Percentiles rank a stretch among this genome's conserved stretches.
Evolutionary conservation across 2,113 vertebrate genomes (phyloP).

Genomic region (Donacobius atricapilla): DNA sequence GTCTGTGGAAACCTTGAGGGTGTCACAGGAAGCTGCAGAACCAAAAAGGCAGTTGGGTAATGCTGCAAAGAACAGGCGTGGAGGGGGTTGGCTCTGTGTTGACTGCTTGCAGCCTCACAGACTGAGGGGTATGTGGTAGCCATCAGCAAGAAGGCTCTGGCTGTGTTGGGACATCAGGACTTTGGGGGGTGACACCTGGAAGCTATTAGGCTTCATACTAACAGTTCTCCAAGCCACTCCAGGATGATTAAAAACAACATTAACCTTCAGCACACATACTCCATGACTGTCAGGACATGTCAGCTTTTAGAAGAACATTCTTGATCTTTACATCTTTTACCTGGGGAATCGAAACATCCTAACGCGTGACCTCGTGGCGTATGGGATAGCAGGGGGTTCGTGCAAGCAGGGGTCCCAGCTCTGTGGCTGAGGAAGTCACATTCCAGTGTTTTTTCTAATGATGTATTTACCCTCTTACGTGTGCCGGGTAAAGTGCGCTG

Average conservation of each 20-base stretch:
- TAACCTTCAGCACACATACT: background rate
- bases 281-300: background rate
- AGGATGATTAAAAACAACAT: background rate
- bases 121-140: background rate
- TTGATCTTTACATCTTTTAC: background rate
- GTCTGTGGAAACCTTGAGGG: background rate
- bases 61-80: background rate
- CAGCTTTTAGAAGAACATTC: background rate
- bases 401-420: background rate
- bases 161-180: background rate
- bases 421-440: background rate
- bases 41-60: background rate
- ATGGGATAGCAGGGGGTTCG: background rate
- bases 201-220: background rate
- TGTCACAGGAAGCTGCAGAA: background rate
- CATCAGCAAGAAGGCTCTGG: background rate
- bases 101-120: background rate
- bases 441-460: background rate
- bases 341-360: background rate
- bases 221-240: background rate
- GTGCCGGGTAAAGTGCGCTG: background rate
- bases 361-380: accelerated
- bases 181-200: background rate
- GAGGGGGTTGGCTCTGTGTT: background rate
- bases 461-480: background rate